A percentile compares a stretch with the other conserved stretches of the same genome.
Conservation (phyloP, 1,140 invertebrate species). For the Maconellicoccus hirsutus region DNA sequence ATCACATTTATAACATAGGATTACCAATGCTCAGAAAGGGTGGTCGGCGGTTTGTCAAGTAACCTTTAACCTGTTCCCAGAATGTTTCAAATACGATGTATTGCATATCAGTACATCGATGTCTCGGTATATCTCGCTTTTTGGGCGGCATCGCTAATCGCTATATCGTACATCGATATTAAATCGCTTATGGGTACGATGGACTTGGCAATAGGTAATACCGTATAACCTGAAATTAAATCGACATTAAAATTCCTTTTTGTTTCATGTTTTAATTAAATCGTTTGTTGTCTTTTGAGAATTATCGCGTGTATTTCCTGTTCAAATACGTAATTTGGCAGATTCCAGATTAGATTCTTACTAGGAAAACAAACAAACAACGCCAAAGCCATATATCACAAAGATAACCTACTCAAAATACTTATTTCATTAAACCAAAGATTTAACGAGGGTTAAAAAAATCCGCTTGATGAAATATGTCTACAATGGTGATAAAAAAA, state of each 20-base stretch:
- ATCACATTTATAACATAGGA: too few species aligned
- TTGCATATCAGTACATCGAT: background rate
- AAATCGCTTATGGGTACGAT: background rate
- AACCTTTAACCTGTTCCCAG: background rate
- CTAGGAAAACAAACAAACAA: too few species aligned
- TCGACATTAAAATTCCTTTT: background rate
- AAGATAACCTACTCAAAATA: too few species aligned
- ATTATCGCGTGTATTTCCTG: background rate
- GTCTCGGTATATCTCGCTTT: background rate
- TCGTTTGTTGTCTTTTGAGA: background rate
- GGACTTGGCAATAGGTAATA: background rate
- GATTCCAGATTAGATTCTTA: background rate
- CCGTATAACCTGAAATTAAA: background rate
- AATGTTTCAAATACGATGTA: background rate
- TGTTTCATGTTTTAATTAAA: background rate
- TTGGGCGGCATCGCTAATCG: background rate
- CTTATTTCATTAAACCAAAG: too few species aligned
- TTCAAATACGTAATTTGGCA: background rate
- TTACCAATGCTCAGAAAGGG: background rate
- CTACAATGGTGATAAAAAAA: too few species aligned
- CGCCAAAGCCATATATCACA: too few species aligned
- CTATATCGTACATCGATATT: background rate
- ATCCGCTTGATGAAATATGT: too few species aligned
- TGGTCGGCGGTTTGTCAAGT: background rate
- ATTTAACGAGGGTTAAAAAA: too few species aligned